Evolutionary conservation across 1,140 invertebrate genomes (phyloP), one percentile per base, ranked within the genome.

Genomic region (Ostrea denselamellosa): DNA sequence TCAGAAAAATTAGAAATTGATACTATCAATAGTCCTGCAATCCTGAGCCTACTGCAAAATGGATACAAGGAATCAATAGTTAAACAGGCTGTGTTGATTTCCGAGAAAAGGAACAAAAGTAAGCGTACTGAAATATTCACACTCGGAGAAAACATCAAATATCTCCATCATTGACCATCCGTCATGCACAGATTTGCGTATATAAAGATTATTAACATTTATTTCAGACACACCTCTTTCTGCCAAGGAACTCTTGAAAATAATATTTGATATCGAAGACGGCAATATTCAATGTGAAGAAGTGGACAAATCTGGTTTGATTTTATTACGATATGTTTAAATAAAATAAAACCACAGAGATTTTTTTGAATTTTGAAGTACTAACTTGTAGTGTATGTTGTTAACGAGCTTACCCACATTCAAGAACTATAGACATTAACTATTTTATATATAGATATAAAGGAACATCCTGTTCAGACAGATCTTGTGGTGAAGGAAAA

Each of bases 211-310:
- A 58, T 58, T 58, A 4, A 12, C 56, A 2, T 58, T 19, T 4
- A 14, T 71, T 71, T 14, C 25, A 71, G 68, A 10, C 9, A 71
- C 9, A 71, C 28, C 68, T 3, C 28, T 71, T 34, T 71, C 68
- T 8, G 68, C 68, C 22, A 71, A 71, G 68, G 68, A 71, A 28
- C 68, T 71, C 10, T 34, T 71, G 9, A 8, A 71, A 34, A 71
- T 71, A 25, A 71, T 71, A 25, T 71, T 71, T 34, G 68, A 71
- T 17, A 71, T 71, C 14, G 68, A 71, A 28, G 68, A 71, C 68
- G 28, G 28, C 68, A 71, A 71, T 17, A 71, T 71, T 34, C 10
- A 12, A 12, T 71, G 0, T 10, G 68, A 71, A 14, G 68, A 71
- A 71, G 8, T 28, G 5, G 28, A 44, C 12, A 71, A 62, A n/a